Evolutionary conservation across 2,797 vertebrate species (phyloP), one percentile per base, ranked within the genome.

Genomic region (Cynodonichthys magdalenae): DNA sequence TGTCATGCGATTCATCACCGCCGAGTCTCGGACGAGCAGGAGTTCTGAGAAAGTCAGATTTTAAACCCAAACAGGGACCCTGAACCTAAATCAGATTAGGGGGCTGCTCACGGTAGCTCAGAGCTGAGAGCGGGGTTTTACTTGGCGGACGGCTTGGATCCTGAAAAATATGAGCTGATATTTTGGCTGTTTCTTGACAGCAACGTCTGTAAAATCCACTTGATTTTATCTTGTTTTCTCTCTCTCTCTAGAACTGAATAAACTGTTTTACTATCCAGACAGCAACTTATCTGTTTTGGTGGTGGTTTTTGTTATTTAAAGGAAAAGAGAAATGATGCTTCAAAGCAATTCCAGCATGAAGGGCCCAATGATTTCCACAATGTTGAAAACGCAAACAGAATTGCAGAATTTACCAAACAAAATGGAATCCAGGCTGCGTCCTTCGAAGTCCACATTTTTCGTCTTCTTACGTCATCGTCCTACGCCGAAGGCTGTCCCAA

Each of bases 1-100:
- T 92, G 91, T 91, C 90, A 80, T 88, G 85, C 87, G 84, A 89
- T 90, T 90, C 89, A 90, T 92, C 89, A 90, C 67, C 71, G 77
- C 82, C 76, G 71, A 78, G 71, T 86, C 79, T 79, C 88, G 86
- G 87, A 89, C 45, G 75, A 80, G 83, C 70, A 58, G 41, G 56
- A 65, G 74, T 82, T 82, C 85, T 77, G 65, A 83, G 83, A 87
- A 86, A 90, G 82, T 83, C 64, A 67, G 66, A 74, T 62, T 84
- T 68, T 66, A n/a, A 69, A 77, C 73, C 72, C 79, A 75, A 76
- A 86, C 81, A 57, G 52, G 72, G 85, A 90, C 74, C 83, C 82
- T 63, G 65, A 76, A 61, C 78, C 74, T 41, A 50, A 81, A 76
- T 88, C 77, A 71, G 78, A 82, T 75, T 70, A 63, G 55, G 73